Evolutionary conservation across 2,888 invertebrate species (phyloP).

Genomic region (Hipparchia sbordonii): DNA sequence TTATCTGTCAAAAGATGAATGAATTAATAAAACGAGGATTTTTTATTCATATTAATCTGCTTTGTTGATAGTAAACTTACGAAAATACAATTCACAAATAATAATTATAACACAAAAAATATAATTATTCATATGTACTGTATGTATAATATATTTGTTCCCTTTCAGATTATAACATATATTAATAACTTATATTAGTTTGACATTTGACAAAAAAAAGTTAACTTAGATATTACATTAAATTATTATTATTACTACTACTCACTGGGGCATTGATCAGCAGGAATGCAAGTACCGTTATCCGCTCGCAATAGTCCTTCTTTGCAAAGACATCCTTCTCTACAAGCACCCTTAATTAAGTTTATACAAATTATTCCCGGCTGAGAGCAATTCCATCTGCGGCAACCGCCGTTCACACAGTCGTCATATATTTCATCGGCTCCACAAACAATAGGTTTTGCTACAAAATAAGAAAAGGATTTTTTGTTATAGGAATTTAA

Average conservation of each 20-base stretch:
- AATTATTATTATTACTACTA: conserved; percentile 5
- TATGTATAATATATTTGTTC: too few species aligned
- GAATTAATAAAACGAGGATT: not conserved
- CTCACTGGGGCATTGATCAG: conserved; percentile 47
- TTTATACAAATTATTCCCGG: conserved; percentile 42
- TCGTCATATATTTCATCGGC: conserved; percentile 42
- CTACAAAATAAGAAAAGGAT: not conserved
- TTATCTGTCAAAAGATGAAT: not conserved
- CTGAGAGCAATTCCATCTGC: conserved; percentile 48
- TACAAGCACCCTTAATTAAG: conserved; percentile 28
- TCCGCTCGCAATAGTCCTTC: conserved; percentile 38
- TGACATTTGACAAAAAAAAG: too few species aligned
- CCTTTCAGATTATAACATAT: too few species aligned
- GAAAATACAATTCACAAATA: too few species aligned
- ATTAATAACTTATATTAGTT: too few species aligned
- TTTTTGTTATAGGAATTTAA: too few species aligned
- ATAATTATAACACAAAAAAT: too few species aligned
- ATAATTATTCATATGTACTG: too few species aligned
- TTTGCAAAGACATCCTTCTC: conserved; percentile 44
- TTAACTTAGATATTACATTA: too few species aligned
- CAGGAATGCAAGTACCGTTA: conserved; percentile 43
- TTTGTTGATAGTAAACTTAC: too few species aligned
- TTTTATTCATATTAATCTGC: too few species aligned
- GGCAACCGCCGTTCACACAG: conserved; percentile 45
- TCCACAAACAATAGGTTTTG: conserved; percentile 38